A percentile compares a stretch with the other conserved stretches of the same genome.
Evolutionary conservation across 1,140 invertebrate genomes (phyloP).

Genomic region (Zelostemma sp.): DNA sequence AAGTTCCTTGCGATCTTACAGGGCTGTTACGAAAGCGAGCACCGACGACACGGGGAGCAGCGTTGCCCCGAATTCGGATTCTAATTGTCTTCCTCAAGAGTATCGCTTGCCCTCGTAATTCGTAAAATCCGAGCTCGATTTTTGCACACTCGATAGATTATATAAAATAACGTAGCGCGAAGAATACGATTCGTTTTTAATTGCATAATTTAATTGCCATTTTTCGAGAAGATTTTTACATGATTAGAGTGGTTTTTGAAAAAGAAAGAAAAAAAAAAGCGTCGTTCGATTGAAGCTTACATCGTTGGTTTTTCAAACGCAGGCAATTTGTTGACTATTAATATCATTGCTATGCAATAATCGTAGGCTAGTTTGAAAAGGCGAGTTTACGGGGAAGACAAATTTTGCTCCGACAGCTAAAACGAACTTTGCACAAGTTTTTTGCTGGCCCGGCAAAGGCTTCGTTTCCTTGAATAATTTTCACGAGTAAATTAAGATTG

Average conservation of each 20-base stretch:
- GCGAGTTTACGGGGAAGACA: constrained; percentile 3
- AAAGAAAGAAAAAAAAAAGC: background rate
- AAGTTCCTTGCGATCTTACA: constrained; percentile 53
- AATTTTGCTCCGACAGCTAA: too few species aligned
- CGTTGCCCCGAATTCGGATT: constrained; percentile 38
- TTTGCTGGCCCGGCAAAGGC: too few species aligned
- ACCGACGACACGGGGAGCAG: constrained; percentile 41
- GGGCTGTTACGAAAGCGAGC: constrained; percentile 46
- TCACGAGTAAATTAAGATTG: too few species aligned
- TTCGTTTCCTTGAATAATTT: too few species aligned
- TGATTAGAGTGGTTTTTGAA: background rate
- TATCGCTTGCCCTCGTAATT: constrained; percentile 59
- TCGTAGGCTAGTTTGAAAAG: constrained; percentile 24
- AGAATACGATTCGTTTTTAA: constrained; percentile 10
- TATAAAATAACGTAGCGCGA: constrained; percentile 15
- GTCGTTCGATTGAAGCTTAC: too few species aligned
- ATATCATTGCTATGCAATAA: background rate
- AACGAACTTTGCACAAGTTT: too few species aligned
- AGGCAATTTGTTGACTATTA: background rate
- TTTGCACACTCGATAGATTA: constrained; percentile 18
- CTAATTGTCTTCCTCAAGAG: constrained; percentile 60
- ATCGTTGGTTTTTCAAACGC: background rate
- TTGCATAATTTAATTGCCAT: background rate
- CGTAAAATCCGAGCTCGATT: constrained; percentile 17
- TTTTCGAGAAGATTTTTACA: background rate